A percentile compares a stretch with the other conserved stretches of the same genome.
Conservation (phyloP, 1,140 invertebrate genomes). For the Piezodorus guildinii region DNA sequence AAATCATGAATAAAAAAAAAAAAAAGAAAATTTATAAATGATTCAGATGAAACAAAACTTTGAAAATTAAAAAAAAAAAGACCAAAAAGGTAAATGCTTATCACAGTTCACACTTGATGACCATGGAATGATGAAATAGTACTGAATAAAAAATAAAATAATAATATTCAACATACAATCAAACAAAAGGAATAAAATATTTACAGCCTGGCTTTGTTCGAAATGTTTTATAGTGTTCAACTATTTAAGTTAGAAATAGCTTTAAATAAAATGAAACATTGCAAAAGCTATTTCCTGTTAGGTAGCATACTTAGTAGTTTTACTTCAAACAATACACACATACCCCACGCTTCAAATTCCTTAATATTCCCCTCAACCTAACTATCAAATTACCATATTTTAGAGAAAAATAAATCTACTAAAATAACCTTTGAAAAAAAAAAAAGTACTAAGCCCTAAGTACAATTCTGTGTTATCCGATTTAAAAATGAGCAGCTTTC, state of each 20-base stretch:
- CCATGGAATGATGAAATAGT: slow-evolving; percentile 2
- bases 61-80: neutral
- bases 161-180: neutral
- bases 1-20: neutral
- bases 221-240: neutral
- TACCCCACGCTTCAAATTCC: neutral
- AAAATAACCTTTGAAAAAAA: neutral
- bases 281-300: neutral
- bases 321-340: neutral
- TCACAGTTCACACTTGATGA: slow-evolving; percentile 7
- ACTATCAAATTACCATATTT: neutral
- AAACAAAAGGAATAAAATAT: no score
- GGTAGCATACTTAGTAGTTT: neutral
- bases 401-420: neutral
- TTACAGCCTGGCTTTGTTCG: no score
- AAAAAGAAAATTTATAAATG: neutral
- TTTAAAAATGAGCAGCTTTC: neutral
- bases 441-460: neutral
- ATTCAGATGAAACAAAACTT: neutral
- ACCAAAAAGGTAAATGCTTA: neutral
- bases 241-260: neutral
- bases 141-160: neutral
- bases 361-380: slow-evolving; percentile 4
- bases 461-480: neutral
- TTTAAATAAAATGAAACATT: neutral